Conservation (phyloP, 2,797 vertebrate species). For the Choloepus didactylus region DNA sequence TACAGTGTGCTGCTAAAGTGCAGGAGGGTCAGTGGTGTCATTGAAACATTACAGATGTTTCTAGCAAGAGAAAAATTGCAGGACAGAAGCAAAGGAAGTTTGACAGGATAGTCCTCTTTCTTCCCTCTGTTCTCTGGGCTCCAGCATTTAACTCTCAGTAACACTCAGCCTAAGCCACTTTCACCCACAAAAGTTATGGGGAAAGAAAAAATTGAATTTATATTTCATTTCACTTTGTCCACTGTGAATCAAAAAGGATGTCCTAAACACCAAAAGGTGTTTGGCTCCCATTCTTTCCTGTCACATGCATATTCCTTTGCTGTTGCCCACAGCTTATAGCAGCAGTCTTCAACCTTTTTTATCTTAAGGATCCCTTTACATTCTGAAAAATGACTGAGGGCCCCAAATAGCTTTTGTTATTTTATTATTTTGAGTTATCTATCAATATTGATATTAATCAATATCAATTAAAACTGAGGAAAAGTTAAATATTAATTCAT, state of each 20-base stretch:
- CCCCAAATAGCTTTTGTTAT: neutral
- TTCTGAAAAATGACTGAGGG: constrained; percentile 3
- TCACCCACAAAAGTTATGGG: neutral
- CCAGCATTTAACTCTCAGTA: neutral
- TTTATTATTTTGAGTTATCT: constrained; percentile 5
- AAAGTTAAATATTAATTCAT: neutral
- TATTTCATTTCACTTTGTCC: neutral
- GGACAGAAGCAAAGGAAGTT: neutral
- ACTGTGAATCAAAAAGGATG: neutral
- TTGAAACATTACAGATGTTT: neutral
- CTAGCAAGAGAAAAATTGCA: neutral
- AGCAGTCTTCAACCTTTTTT: neutral
- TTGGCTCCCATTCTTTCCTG: neutral
- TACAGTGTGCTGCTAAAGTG: neutral
- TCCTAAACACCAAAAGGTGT: fast-evolving
- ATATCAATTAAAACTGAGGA: neutral
- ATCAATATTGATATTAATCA: neutral
- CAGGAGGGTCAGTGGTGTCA: neutral
- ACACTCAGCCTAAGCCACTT: neutral
- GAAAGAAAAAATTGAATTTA: neutral
- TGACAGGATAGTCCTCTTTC: neutral
- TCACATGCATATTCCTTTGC: neutral
- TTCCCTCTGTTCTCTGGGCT: neutral
- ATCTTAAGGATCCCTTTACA: neutral
- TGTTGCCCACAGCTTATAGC: neutral